These are phyloP conservation scores for Hemitrygon akajei DNA, from an alignment of 2,797 vertebrate species.

Conservation along the genomic window DNA sequence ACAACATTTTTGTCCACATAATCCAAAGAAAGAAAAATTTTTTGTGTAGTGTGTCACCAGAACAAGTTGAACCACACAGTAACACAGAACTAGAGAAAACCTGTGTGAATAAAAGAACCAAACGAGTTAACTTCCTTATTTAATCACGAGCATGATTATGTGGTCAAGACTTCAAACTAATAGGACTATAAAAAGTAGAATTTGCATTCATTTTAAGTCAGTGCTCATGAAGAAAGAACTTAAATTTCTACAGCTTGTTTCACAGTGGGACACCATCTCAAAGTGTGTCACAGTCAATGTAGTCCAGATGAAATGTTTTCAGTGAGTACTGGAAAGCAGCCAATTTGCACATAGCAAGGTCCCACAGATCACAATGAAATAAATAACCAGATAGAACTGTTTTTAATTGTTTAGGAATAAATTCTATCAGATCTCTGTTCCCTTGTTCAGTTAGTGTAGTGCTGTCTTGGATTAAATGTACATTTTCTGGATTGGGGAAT, in stretches of 20 bases:
- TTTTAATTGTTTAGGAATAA: not conserved
- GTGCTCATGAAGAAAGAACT: not conserved
- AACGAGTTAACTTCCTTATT: not conserved
- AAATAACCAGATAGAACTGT: not conserved
- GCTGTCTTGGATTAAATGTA: not conserved
- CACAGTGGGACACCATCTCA: not conserved
- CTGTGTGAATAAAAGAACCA: not conserved
- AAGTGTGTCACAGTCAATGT: not conserved
- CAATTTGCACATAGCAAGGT: not conserved
- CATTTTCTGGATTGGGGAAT: not conserved
- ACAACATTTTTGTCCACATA: not conserved
- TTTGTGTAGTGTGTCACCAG: not conserved
- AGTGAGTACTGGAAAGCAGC: not conserved
- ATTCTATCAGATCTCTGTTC: not conserved
- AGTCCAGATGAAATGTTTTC: too few relatives aligned
- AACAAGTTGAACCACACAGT: not conserved
- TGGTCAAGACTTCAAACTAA: not conserved
- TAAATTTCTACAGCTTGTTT: not conserved
- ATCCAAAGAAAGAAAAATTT: not conserved
- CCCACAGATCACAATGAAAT: not conserved
- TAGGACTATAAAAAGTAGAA: not conserved
- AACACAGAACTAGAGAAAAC: not conserved
- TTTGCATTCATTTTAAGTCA: not conserved
- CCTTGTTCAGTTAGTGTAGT: not conserved
- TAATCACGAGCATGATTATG: not conserved